Evolutionary conservation across 2,888 invertebrate genomes (phyloP).

Genomic region (Chesias legatella): DNA sequence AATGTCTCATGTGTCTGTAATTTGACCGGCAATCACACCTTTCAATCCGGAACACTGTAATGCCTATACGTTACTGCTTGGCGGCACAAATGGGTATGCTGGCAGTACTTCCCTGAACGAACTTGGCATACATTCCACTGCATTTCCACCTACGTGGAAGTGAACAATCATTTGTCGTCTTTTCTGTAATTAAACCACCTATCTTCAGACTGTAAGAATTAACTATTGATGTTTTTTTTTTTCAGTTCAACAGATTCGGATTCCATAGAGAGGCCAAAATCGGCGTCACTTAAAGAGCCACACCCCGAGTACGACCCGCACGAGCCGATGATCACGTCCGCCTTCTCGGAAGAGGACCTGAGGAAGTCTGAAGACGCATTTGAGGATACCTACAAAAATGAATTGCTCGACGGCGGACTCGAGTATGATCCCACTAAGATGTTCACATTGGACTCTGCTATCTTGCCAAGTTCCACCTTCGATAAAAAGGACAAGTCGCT

Average conservation of each 20-base stretch:
- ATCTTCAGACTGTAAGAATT: too few species aligned
- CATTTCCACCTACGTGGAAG: too few species aligned
- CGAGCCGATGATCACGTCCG: slow-evolving; percentile 75
- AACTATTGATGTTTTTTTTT: slow-evolving; percentile 14
- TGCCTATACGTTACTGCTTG: too few species aligned
- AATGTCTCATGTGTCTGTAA: too few species aligned
- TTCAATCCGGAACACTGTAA: too few species aligned
- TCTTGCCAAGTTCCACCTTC: slow-evolving; percentile 45
- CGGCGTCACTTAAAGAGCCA: slow-evolving; percentile 66
- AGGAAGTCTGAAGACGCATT: slow-evolving; percentile 68
- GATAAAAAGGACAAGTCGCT: slow-evolving; percentile 50
- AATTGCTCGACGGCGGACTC: slow-evolving; percentile 48
- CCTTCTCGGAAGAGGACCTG: slow-evolving; percentile 71
- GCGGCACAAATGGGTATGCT: too few species aligned
- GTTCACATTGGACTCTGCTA: slow-evolving; percentile 50
- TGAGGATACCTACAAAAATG: slow-evolving; percentile 59
- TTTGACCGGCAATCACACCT: too few species aligned
- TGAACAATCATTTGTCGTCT: too few species aligned
- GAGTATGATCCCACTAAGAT: slow-evolving; percentile 57
- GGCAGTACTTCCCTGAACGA: too few species aligned
- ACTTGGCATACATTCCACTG: too few species aligned
- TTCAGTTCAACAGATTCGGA: slow-evolving; percentile 71
- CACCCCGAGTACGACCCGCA: slow-evolving; percentile 75
- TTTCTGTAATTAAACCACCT: too few species aligned
- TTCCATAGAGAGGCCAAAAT: slow-evolving; percentile 69